Evolutionary conservation across 1,140 invertebrate genomes (phyloP).

Genomic region (Bombus vancouverensis): DNA sequence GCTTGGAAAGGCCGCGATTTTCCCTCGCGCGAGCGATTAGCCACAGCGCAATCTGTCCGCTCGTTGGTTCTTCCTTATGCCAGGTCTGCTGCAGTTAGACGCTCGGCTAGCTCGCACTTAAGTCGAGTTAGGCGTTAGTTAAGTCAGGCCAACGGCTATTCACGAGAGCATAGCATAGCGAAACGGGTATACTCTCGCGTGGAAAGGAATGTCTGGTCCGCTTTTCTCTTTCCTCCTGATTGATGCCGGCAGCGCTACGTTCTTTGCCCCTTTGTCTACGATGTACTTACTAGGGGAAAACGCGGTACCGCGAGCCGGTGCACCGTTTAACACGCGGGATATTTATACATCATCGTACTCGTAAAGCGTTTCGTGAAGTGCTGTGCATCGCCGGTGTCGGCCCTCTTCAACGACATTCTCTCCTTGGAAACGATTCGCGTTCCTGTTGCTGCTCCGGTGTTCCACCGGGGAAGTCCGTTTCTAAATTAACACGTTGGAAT

Average conservation of each 20-base stretch:
- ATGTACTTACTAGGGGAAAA: constrained; percentile 44
- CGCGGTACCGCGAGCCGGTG: not conserved
- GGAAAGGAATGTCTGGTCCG: constrained; percentile 40
- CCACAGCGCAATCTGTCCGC: constrained; percentile 24
- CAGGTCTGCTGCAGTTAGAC: not conserved
- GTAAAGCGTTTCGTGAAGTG: constrained; percentile 26
- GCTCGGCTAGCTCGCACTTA: constrained; percentile 45
- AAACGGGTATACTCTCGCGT: not conserved
- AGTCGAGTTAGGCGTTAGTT: constrained; percentile 59
- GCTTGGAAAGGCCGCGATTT: constrained; percentile 56
- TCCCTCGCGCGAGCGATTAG: constrained; percentile 72
- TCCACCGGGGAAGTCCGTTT: not conserved
- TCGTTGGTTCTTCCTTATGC: constrained; percentile 26
- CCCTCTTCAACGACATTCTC: constrained; percentile 2
- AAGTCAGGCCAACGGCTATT: constrained; percentile 43
- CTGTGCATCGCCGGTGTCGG: not conserved
- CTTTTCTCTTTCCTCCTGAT: constrained; percentile 67
- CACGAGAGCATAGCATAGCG: constrained; percentile 27
- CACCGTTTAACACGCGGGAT: constrained; percentile 27
- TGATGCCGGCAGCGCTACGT: constrained; percentile 65
- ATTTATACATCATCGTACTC: constrained; percentile 41
- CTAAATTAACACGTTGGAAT: constrained; percentile 19
- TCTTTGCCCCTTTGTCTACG: constrained; percentile 55
- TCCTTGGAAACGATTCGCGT: not conserved
- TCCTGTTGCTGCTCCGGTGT: not conserved